Percentiles rank a stretch among this genome's conserved stretches.
phyloP scores from a whole-genome alignment of 2,797 vertebrate genomes.

The Euthynnus affinis region DNA sequence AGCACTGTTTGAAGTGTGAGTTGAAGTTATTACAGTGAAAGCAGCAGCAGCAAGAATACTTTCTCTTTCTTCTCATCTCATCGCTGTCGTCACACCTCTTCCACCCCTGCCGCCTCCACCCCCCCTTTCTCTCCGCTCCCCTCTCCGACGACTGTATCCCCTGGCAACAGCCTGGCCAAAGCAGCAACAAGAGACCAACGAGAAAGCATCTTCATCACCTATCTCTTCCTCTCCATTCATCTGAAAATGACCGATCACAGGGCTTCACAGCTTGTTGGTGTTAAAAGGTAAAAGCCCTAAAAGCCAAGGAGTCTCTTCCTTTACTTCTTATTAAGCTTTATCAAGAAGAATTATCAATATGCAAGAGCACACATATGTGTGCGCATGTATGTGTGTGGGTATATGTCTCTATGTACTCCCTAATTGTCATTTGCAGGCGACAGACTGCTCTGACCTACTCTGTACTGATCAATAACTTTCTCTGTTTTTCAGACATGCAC shows the following conservation, averaged over 20 bases:
- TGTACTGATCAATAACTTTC: constrained; percentile 41
- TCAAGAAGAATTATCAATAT: background rate
- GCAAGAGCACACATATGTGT: background rate
- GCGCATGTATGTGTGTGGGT: background rate
- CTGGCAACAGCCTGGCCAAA: constrained; percentile 76
- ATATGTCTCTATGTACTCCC: background rate
- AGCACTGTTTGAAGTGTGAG: background rate
- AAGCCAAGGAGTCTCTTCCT: constrained; percentile 1
- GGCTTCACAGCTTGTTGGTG: background rate
- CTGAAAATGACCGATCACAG: background rate
- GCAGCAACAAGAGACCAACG: constrained; percentile 67
- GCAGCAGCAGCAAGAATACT: constrained; percentile 25
- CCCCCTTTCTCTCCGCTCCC: constrained; percentile 6
- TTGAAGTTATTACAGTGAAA: constrained; percentile 26
- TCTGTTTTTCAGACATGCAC: constrained; percentile 10
- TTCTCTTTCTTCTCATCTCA: constrained; percentile 44
- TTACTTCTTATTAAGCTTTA: background rate
- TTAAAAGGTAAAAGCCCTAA: background rate
- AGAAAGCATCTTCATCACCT: constrained; percentile 33
- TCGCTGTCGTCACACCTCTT: constrained; percentile 61
- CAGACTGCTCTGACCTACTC: constrained; percentile 40
- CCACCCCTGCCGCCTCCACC: constrained; percentile 24
- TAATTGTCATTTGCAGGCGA: constrained; percentile 33
- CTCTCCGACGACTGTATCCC: constrained; percentile 66
- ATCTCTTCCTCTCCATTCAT: background rate